Base-by-base conservation (phyloP, 2,113 vertebrate genomes). In the Hippocampus mohnikei region DNA sequence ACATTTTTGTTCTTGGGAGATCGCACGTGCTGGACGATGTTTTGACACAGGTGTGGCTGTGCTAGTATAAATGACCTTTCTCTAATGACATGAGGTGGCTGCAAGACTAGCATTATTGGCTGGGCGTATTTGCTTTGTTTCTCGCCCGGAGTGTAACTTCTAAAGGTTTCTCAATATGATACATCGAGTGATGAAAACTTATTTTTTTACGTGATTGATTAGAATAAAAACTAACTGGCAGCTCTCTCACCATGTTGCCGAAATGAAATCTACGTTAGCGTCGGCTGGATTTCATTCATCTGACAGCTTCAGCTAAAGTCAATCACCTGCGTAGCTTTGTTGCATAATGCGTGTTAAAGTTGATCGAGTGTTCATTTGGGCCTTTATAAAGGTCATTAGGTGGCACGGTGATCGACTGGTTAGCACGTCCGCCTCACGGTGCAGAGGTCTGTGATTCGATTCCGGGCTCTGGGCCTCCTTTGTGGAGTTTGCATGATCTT, bases 1-100 rank as follows among this genome's bases (percentile, higher is more conserved):
- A 1, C 3, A 15, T 13, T 0, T n/a, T 15, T 8, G 1, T 2
- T 27, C 0, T 0, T 3, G 1, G 23, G 10, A 0, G 2, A 0
- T 64, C 20, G 11, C 3, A 3, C 1, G 1, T 0, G 1, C 16
- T 5, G 18, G 5, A 20, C 16, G 21, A 3, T 7, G 7, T 7
- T 5, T 1, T 0, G 9, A 8, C 3, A 8, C 8, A 60, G 52
- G 48, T 46, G 18, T 65, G 48, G 6, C 37, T 1, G 1, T 10
- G 81, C 55, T 74, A 73, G 41, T 58, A 20, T 48, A 1, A 81
- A 92, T 93, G 92, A 93, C 92, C 92, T 93, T 90, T 93, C 58
- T 73, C 82, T 85, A 89, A 90, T 83, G 88, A 88, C 86, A 87
- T 87, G 81, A 78, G 67, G 46, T 37, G 58, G 23, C n/a, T 20